Evolutionary conservation across 2,888 invertebrate genomes (phyloP).

Genomic region (Selenia dentaria): DNA sequence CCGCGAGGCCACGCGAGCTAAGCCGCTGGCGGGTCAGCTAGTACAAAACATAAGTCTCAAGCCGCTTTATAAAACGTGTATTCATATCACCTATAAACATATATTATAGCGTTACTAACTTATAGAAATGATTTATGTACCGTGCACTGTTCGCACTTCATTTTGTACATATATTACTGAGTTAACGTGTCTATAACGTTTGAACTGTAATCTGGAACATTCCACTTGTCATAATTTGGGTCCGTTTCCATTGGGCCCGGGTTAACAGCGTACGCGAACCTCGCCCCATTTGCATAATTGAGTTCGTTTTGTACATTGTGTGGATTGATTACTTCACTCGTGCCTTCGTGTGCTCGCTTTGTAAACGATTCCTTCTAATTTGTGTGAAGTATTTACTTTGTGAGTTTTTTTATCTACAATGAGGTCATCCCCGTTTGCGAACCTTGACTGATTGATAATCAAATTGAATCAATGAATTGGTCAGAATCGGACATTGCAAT

Average conservation of each 20-base stretch:
- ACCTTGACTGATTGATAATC: background rate
- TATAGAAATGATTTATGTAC: too few relatives aligned
- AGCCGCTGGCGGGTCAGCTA: too few relatives aligned
- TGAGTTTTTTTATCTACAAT: background rate
- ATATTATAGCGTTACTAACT: too few relatives aligned
- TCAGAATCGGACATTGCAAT: too few relatives aligned
- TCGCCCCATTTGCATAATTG: slow-evolving; percentile 53
- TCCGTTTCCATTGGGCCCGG: slow-evolving; percentile 1
- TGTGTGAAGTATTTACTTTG: slow-evolving; percentile 7
- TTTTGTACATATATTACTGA: too few relatives aligned
- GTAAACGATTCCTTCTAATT: slow-evolving; percentile 14
- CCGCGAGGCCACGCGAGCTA: too few relatives aligned
- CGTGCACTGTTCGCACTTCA: too few relatives aligned
- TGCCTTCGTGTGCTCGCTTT: slow-evolving; percentile 4
- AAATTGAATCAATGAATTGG: too few relatives aligned
- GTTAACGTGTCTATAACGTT: too few relatives aligned
- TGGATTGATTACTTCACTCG: slow-evolving; percentile 40
- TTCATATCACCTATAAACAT: too few relatives aligned
- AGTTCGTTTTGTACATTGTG: slow-evolving; percentile 43
- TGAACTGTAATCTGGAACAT: background rate
- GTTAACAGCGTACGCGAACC: slow-evolving; percentile 11
- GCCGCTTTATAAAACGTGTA: too few relatives aligned
- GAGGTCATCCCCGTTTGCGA: slow-evolving; percentile 11
- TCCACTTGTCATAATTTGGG: background rate
- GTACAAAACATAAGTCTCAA: too few relatives aligned